Evolutionary conservation across 2,797 vertebrate genomes (phyloP).

Genomic region (Squalus acanthias): DNA sequence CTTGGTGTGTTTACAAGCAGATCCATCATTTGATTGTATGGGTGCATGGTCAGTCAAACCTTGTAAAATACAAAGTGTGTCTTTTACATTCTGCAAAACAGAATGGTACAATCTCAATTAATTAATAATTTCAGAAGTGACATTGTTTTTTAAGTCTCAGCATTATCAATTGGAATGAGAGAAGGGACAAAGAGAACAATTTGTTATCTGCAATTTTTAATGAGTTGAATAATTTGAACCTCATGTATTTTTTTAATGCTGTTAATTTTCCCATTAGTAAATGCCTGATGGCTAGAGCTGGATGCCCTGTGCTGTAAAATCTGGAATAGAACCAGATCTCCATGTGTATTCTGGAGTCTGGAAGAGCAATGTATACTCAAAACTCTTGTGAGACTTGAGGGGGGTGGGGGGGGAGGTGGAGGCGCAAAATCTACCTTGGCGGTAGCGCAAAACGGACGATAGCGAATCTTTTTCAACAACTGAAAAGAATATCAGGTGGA

Average conservation of each 20-base stretch:
- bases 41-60: not conserved
- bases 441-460: not conserved
- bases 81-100: not conserved
- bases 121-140: slow-evolving; percentile 8
- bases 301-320: not conserved
- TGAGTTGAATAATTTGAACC: slow-evolving; percentile 26
- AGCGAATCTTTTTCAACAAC: not conserved
- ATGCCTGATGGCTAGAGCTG: not conserved
- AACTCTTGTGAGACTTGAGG: not conserved
- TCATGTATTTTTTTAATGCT: slow-evolving; percentile 21
- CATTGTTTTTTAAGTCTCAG: slow-evolving; percentile 3
- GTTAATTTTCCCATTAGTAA: not conserved
- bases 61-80: not conserved
- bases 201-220: slow-evolving; percentile 16
- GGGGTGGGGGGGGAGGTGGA: too few relatives aligned
- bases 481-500: not conserved
- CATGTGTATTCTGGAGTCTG: not conserved
- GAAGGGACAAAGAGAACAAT: slow-evolving; percentile 13
- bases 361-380: not conserved
- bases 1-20: not conserved
- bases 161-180: not conserved
- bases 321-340: not conserved
- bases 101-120: not conserved
- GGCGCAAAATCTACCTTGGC: not conserved
- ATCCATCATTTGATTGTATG: not conserved